Percentiles rank a stretch among this genome's conserved stretches.
Evolutionary conservation across 2,888 invertebrate species (phyloP).

Genomic region (Tinea pellionella): DNA sequence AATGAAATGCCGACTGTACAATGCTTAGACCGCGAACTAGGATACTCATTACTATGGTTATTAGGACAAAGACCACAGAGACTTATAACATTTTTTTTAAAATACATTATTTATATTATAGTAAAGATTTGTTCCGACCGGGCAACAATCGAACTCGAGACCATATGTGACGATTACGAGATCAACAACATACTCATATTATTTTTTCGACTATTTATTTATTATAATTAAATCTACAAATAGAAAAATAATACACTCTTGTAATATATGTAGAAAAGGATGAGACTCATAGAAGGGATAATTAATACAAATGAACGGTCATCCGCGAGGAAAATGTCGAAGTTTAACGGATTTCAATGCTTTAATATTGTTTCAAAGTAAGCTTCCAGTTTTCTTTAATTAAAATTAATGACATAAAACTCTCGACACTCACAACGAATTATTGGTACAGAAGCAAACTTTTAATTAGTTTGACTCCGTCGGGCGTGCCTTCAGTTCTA

Average conservation of each 20-base stretch:
- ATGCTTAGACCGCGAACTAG: too few species aligned
- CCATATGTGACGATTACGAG: too few species aligned
- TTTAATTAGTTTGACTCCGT: slow-evolving; percentile 65
- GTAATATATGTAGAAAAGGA: slow-evolving; percentile 43
- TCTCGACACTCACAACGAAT: slow-evolving; percentile 67
- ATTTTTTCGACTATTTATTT: too few species aligned
- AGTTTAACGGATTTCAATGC: slow-evolving; percentile 67
- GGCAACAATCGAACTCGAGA: too few species aligned
- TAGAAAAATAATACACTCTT: slow-evolving; percentile 42
- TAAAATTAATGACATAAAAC: slow-evolving; percentile 69
- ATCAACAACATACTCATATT: too few species aligned
- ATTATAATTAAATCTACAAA: too few species aligned
- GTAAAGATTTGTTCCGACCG: too few species aligned
- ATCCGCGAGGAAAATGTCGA: slow-evolving; percentile 54
- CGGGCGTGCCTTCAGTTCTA: slow-evolving; percentile 47
- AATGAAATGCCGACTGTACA: too few species aligned
- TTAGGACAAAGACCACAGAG: too few species aligned
- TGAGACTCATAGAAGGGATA: slow-evolving; percentile 55
- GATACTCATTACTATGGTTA: too few species aligned
- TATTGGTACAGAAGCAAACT: slow-evolving; percentile 67
- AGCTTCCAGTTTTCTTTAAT: slow-evolving; percentile 64
- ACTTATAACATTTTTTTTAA: too few species aligned
- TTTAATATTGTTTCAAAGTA: slow-evolving; percentile 68
- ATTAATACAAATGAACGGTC: slow-evolving; percentile 66
- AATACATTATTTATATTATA: too few species aligned